These are phyloP conservation scores for Stegophylla sp. DNA, from an alignment of 2,888 invertebrate genomes.

Conservation along the genomic window DNA sequence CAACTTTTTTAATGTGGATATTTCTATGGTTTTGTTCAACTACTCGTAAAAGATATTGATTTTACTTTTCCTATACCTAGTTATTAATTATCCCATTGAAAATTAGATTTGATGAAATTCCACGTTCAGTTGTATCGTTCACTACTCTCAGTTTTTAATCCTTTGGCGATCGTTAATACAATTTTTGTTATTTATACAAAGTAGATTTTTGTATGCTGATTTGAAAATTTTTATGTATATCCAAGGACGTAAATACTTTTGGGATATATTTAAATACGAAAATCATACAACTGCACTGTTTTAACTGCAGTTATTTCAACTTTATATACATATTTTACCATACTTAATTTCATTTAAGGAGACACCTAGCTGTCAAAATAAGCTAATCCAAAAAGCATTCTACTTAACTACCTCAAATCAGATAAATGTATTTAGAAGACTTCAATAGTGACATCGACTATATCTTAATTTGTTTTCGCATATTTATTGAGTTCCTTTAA, in stretches of 20 bases:
- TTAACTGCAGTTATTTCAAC: slow-evolving; percentile 24
- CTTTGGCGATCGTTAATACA: not conserved
- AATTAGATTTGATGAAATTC: not conserved
- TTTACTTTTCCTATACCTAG: slow-evolving; percentile 1
- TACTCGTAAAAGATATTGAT: slow-evolving; percentile 23
- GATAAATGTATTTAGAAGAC: slow-evolving; percentile 59
- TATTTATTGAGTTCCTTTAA: slow-evolving; percentile 26
- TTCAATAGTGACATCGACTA: slow-evolving; percentile 45
- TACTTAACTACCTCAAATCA: slow-evolving; percentile 61
- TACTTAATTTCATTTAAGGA: not conserved
- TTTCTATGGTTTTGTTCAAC: slow-evolving; percentile 34
- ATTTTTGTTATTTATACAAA: not conserved
- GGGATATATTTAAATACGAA: slow-evolving; percentile 15
- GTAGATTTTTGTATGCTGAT: slow-evolving; percentile 11
- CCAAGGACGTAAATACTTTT: not conserved
- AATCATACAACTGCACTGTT: slow-evolving; percentile 23
- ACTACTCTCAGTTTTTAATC: slow-evolving; percentile 5
- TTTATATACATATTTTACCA: slow-evolving; percentile 3
- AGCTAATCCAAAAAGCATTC: slow-evolving; percentile 56
- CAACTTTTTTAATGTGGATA: too few species aligned
- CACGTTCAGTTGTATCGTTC: not conserved
- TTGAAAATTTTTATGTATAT: slow-evolving; percentile 2
- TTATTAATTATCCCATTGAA: slow-evolving; percentile 30
- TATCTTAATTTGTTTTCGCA: not conserved
- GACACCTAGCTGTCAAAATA: slow-evolving; percentile 58